These are phyloP conservation scores for Isurus oxyrinchus DNA, from an alignment of 2,113 vertebrate genomes.

Conservation along the genomic window DNA sequence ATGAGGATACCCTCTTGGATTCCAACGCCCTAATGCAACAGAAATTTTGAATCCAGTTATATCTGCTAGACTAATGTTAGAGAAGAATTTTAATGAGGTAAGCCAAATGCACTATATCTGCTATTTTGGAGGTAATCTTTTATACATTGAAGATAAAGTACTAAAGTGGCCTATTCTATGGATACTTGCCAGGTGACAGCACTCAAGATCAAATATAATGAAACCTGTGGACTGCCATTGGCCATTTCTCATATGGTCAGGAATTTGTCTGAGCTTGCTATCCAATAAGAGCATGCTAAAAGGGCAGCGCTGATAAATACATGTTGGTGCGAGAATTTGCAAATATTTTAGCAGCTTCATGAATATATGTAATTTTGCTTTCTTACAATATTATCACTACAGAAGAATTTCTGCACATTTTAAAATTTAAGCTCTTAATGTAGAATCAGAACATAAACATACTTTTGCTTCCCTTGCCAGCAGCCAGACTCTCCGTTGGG, in stretches of 20 bases:
- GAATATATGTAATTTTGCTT: conserved; percentile 1
- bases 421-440: neutral
- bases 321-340: neutral
- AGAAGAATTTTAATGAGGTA: neutral
- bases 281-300: neutral
- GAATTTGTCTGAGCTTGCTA: neutral
- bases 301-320: neutral
- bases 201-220: neutral
- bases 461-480: neutral
- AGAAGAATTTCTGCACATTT: neutral
- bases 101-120: neutral
- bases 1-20: neutral
- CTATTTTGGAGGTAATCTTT: neutral
- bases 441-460: neutral
- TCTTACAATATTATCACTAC: neutral
- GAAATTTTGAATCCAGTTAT: neutral
- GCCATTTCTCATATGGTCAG: neutral
- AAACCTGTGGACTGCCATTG: neutral
- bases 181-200: neutral
- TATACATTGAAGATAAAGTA: neutral
- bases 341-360: neutral
- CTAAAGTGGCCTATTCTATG: neutral
- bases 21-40: neutral
- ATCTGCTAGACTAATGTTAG: neutral
- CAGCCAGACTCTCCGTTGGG: too few species aligned